These are phyloP conservation scores for Holotrichia oblita DNA, from an alignment of 1,140 invertebrate species.

Conservation along the genomic window DNA sequence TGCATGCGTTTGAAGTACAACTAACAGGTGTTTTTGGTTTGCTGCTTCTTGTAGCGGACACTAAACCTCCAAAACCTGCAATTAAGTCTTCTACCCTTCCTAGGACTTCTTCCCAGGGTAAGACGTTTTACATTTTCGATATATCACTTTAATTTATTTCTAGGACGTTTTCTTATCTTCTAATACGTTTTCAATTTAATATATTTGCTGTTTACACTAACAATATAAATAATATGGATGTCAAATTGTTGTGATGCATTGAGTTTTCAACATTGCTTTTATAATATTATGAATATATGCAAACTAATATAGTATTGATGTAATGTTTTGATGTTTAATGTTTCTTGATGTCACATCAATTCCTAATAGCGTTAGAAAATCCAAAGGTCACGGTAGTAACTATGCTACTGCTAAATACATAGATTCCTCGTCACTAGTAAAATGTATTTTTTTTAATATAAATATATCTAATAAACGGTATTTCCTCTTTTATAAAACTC, in stretches of 20 bases:
- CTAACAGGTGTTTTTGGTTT: slow-evolving; percentile 58
- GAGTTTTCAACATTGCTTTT: neutral
- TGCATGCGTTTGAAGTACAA: slow-evolving; percentile 48
- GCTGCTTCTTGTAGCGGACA: slow-evolving; percentile 78
- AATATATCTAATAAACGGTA: too few relatives aligned
- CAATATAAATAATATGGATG: neutral
- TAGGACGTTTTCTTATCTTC: slow-evolving; percentile 38
- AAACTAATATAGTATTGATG: neutral
- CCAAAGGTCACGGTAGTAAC: too few relatives aligned
- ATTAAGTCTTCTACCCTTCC: slow-evolving; percentile 94
- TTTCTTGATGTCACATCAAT: too few relatives aligned
- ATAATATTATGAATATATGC: neutral
- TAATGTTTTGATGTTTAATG: neutral
- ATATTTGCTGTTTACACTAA: slow-evolving; percentile 28
- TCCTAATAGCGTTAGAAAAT: too few relatives aligned
- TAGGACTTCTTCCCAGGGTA: slow-evolving; percentile 92
- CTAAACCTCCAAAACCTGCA: slow-evolving; percentile 92
- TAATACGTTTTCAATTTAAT: slow-evolving; percentile 28
- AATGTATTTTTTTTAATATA: too few relatives aligned
- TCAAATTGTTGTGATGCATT: slow-evolving; percentile 23
- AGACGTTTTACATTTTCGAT: slow-evolving; percentile 54
- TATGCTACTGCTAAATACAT: too few relatives aligned
- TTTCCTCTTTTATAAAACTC: too few relatives aligned
- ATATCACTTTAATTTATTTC: slow-evolving; percentile 37
- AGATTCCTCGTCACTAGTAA: too few relatives aligned